phyloP scores from a whole-genome alignment of 53 echinoderm and acorn worm genomes.

The Zoroaster sp. region DNA sequence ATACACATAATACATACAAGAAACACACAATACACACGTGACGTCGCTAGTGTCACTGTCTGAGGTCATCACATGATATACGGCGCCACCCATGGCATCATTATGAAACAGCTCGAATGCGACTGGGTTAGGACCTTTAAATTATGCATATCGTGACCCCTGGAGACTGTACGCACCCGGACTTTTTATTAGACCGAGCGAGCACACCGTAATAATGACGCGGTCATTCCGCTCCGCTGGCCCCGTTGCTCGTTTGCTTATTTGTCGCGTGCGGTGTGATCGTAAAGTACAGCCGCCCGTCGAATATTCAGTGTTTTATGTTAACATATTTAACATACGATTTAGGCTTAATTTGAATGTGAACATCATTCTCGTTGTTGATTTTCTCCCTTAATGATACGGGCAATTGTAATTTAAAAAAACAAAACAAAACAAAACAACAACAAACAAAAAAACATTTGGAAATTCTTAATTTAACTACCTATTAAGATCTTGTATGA shows the following conservation, averaged over 20 bases:
- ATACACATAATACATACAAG: too few relatives aligned
- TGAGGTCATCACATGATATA: not conserved
- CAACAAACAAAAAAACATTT: too few relatives aligned
- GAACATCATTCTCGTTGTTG: not conserved
- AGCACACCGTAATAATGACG: constrained; percentile 7
- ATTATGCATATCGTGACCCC: not conserved
- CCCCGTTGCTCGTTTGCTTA: constrained; percentile 23
- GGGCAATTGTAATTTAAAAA: too few relatives aligned
- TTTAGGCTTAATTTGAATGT: not conserved
- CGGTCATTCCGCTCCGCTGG: constrained; percentile 44
- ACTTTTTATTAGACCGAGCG: constrained; percentile 7
- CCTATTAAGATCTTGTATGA: too few relatives aligned
- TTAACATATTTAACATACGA: not conserved
- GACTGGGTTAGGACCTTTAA: not conserved
- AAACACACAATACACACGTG: too few relatives aligned
- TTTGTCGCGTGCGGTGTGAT: constrained; percentile 21
- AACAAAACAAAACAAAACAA: too few relatives aligned
- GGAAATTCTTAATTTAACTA: too few relatives aligned
- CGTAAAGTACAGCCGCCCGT: not conserved
- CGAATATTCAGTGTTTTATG: not conserved
- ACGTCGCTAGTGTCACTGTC: too few relatives aligned
- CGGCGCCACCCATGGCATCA: not conserved
- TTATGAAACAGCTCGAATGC: not conserved
- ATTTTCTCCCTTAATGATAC: too few relatives aligned
- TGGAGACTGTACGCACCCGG: not conserved